Evolutionary conservation across 2,797 vertebrate species (phyloP), one percentile per base, ranked within the genome.

Genomic region (Aeoliscus strigatus): DNA sequence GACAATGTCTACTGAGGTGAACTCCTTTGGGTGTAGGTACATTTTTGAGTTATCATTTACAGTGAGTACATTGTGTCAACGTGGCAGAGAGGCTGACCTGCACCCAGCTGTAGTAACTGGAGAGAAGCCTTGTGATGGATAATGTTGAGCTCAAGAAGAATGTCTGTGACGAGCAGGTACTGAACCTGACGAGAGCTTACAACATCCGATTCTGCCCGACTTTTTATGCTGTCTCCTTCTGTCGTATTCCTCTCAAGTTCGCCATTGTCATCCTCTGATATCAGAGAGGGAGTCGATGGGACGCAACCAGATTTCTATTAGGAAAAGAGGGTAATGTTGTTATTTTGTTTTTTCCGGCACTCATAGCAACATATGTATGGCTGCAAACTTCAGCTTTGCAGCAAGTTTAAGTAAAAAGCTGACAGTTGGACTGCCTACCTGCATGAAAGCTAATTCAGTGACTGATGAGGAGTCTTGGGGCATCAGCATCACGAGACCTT

Each of bases 61-160:
- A 30, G 9, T 29, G 5, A 21, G 21, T 43, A 14, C 11, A 38
- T 17, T 2, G n/a, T 52, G 27, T 30, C n/a, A 27, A 5, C 39
- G 34, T 21, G 21, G 28, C 8, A 34, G n/a, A 16, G 5, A 45
- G 9, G 43, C 77, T 60, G 10, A 89, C 89, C 87, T 82, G 76
- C 40, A 39, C 66, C 79, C 5, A 73, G 58, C 49, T 84, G 83
- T 60, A 91, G 60, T 57, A 96, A 79, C 63, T 88, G 88, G 60
- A 96, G 72, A n/a, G 88, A 86, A 45, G 91, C 73, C 51, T 88
- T 90, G 69, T 96, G 90, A 57, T 91, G 83, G 46, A 91, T 80
- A 33, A 86, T 80, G 76, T 91, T 72, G 9, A 99, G 85, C 31
- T 98, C 89, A 46, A 93, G 73, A 46, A 96, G 88, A 41, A 96